These are phyloP conservation scores for Muscidifurax raptorellus DNA, from an alignment of 1,140 invertebrate species.

Conservation along the genomic window DNA sequence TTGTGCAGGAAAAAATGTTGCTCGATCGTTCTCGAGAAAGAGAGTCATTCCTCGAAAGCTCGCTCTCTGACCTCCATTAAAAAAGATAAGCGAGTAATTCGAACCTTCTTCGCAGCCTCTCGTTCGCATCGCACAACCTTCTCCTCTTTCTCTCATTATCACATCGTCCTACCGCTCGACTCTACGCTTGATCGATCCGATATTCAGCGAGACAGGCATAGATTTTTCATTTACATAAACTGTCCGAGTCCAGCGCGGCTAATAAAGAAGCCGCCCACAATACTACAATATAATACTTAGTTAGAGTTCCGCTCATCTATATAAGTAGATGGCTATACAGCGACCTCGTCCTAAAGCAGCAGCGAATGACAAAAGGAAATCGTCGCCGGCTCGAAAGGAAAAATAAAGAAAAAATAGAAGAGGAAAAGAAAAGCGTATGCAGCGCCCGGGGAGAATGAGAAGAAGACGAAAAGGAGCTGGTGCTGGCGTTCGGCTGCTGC, in stretches of 20 bases:
- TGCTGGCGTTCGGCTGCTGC: constrained; percentile 16
- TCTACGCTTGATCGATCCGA: not conserved
- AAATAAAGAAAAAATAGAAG: not conserved
- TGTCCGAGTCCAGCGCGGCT: too few species aligned
- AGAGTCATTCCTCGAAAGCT: too few species aligned
- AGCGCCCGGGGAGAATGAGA: not conserved
- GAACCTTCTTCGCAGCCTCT: constrained; percentile 10
- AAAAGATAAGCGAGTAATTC: constrained; percentile 45
- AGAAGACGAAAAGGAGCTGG: not conserved
- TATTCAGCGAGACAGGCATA: too few species aligned
- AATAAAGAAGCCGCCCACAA: not conserved
- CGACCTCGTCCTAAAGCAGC: not conserved
- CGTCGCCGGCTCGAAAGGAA: not conserved
- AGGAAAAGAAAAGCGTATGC: not conserved
- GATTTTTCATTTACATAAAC: too few species aligned
- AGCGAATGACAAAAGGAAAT: constrained; percentile 23
- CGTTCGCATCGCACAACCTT: constrained; percentile 27
- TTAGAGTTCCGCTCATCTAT: too few species aligned
- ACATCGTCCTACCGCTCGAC: not conserved
- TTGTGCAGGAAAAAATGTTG: too few species aligned
- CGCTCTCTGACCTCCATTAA: constrained; percentile 22
- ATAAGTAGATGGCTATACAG: too few species aligned
- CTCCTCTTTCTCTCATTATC: constrained; percentile 48
- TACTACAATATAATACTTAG: too few species aligned
- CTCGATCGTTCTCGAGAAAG: too few species aligned